phyloP scores from a whole-genome alignment of 2,797 vertebrate species.

The Gallinago stenura region DNA sequence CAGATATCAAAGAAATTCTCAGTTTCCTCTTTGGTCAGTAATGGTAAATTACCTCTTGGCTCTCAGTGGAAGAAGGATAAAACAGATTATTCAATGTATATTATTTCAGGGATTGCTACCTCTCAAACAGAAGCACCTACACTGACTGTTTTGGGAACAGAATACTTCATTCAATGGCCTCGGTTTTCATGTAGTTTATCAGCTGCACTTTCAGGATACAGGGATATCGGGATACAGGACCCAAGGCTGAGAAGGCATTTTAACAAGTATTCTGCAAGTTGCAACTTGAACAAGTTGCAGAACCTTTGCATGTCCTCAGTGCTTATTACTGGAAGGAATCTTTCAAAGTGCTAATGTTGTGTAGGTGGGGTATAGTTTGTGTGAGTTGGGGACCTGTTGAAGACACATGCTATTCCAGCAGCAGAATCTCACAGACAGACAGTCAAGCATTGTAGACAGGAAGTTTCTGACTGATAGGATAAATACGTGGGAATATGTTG shows the following conservation, averaged over 20 bases:
- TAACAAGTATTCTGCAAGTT: neutral
- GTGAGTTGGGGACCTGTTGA: neutral
- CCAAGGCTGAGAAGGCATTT: neutral
- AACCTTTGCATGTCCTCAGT: neutral
- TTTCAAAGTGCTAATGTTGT: neutral
- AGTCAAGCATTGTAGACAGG: neutral
- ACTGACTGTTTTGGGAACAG: neutral
- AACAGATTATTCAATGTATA: neutral
- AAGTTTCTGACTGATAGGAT: neutral
- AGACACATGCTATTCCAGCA: neutral
- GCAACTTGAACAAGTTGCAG: neutral
- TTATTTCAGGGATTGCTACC: neutral
- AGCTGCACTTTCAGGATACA: neutral
- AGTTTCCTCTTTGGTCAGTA: neutral
- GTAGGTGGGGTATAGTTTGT: neutral
- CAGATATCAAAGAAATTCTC: neutral
- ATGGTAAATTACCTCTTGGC: neutral
- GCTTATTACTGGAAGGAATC: neutral
- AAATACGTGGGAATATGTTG: neutral
- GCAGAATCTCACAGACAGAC: neutral
- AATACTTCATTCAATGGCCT: neutral
- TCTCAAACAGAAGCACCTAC: neutral
- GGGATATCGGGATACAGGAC: neutral
- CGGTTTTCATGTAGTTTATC: neutral
- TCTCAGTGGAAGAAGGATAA: neutral